phyloP scores from a whole-genome alignment of 2,113 vertebrate species.

The Macheiramphus alcinus region DNA sequence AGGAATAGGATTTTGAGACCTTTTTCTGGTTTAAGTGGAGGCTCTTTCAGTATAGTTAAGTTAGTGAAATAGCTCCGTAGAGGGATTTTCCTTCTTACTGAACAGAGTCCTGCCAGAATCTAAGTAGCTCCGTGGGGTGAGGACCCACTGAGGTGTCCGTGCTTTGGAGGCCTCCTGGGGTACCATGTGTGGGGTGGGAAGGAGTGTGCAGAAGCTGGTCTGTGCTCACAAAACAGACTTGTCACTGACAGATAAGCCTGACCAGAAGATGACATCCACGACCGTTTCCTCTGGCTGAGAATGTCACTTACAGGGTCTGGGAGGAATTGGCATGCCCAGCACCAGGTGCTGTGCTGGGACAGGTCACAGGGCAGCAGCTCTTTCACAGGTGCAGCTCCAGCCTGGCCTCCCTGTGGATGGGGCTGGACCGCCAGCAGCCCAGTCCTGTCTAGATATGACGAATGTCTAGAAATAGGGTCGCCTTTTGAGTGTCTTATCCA shows the following conservation, averaged over 20 bases:
- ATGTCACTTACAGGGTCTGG: background rate
- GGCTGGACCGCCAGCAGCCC: rapidly evolving
- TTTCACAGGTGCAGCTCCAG: background rate
- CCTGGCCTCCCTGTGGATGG: background rate
- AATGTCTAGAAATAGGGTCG: background rate
- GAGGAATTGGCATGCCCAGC: background rate
- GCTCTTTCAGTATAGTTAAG: background rate
- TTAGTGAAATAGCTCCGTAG: background rate
- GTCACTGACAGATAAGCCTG: rapidly evolving
- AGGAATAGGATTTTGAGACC: background rate
- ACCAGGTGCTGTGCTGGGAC: rapidly evolving
- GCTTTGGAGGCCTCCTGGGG: background rate
- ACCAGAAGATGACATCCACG: background rate
- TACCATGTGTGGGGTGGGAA: rapidly evolving
- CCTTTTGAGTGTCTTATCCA: background rate
- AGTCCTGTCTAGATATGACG: background rate
- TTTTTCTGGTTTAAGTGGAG: background rate
- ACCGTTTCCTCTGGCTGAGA: background rate
- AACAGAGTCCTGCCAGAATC: background rate
- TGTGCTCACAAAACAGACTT: background rate
- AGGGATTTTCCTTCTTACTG: background rate
- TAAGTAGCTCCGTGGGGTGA: rapidly evolving
- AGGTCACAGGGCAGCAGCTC: background rate
- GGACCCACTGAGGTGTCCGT: background rate
- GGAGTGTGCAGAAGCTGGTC: background rate